phyloP scores from a whole-genome alignment of 1,140 invertebrate species.

The Tetragonula clypearis region DNA sequence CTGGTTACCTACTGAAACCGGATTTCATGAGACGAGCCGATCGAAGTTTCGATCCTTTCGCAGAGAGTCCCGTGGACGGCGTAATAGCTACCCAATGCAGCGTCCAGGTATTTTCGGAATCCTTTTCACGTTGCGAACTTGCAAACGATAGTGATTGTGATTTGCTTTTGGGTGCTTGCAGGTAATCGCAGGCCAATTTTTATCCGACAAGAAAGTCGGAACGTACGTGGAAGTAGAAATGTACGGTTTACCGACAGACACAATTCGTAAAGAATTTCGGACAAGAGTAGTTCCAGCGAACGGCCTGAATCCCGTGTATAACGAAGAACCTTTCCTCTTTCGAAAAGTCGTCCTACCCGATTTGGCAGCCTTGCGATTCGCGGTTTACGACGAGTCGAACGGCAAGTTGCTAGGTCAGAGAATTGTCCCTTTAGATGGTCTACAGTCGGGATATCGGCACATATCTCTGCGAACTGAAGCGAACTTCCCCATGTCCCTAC shows the following conservation, averaged over 20 bases:
- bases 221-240: slow-evolving; percentile 99
- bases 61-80: slow-evolving; percentile 99
- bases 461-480: slow-evolving; percentile 98
- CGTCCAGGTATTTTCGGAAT: slow-evolving; percentile 88
- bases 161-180: slow-evolving; percentile 73
- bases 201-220: slow-evolving; percentile 99
- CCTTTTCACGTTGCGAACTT: no score
- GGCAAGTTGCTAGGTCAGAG: slow-evolving; percentile 98
- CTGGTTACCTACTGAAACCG: slow-evolving; percentile 98
- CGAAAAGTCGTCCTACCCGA: slow-evolving; percentile 99
- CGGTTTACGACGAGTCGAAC: slow-evolving; percentile 98
- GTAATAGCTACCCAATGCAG: slow-evolving; percentile 99
- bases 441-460: slow-evolving; percentile 98
- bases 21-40: slow-evolving; percentile 99
- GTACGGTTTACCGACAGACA: slow-evolving; percentile 99
- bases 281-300: slow-evolving; percentile 98
- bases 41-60: slow-evolving; percentile 98
- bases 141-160: neutral
- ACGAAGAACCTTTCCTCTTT: slow-evolving; percentile 99
- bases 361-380: slow-evolving; percentile 97
- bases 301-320: slow-evolving; percentile 98
- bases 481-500: slow-evolving; percentile 99
- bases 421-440: slow-evolving; percentile 97
- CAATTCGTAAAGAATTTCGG: slow-evolving; percentile 98
- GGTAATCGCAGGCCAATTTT: slow-evolving; percentile 99